A percentile compares a stretch with the other conserved stretches of the same genome.
Evolutionary conservation across 2,113 vertebrate species (phyloP).

Genomic region (Leptobrachium leishanense): DNA sequence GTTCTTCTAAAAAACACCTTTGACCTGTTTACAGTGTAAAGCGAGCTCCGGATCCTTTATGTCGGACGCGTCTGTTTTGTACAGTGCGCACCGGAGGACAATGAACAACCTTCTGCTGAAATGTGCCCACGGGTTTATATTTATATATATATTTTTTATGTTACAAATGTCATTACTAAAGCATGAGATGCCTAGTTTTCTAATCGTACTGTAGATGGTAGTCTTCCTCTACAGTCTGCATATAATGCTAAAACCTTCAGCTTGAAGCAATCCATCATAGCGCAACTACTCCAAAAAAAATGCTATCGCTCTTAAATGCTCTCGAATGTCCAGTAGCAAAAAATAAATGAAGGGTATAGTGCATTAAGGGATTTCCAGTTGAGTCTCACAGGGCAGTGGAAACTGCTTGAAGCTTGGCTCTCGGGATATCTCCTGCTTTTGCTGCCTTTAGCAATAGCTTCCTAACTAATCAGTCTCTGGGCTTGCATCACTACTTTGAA

Average conservation of each 20-base stretch:
- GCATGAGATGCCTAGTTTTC: slow-evolving; percentile 52
- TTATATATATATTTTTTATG: too few species aligned
- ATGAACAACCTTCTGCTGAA: not conserved
- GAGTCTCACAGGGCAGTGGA: slow-evolving; percentile 55
- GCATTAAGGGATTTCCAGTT: slow-evolving; percentile 62
- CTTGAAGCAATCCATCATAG: slow-evolving; percentile 67
- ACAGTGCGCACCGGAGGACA: too few species aligned
- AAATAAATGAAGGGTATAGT: slow-evolving; percentile 66
- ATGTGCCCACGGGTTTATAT: not conserved
- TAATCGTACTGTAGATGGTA: slow-evolving; percentile 66
- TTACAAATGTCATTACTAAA: slow-evolving; percentile 18
- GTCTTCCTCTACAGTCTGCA: slow-evolving; percentile 57
- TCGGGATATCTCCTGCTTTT: slow-evolving; percentile 52
- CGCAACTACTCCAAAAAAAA: slow-evolving; percentile 59
- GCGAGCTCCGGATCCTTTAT: too few species aligned
- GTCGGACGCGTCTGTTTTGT: too few species aligned
- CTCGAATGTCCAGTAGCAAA: slow-evolving; percentile 66
- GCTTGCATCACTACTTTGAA: slow-evolving; percentile 67
- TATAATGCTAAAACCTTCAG: slow-evolving; percentile 54
- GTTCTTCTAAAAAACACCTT: too few species aligned
- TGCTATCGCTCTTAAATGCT: slow-evolving; percentile 60
- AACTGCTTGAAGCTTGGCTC: slow-evolving; percentile 53
- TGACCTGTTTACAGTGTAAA: too few species aligned
- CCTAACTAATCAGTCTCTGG: slow-evolving; percentile 71
- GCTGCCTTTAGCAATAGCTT: slow-evolving; percentile 62